Percentiles rank a stretch among this genome's conserved stretches.
These are phyloP conservation scores for Ganaspis brasiliensis DNA, from an alignment of 2,888 invertebrate species.

Conservation along the genomic window DNA sequence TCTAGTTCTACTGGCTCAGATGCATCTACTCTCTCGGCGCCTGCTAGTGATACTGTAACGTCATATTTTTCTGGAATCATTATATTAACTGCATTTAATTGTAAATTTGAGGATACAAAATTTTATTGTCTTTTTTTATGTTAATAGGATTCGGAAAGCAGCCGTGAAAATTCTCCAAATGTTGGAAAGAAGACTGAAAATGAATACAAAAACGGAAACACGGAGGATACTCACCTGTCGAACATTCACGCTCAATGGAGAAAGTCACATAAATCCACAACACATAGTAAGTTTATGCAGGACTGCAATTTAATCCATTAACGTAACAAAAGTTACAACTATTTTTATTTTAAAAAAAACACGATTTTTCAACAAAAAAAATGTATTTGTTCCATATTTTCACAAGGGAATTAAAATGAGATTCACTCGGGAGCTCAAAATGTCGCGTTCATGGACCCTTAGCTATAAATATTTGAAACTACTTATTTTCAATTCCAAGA, in stretches of 20 bases:
- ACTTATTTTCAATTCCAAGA: no score
- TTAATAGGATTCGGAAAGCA: conserved; percentile 77
- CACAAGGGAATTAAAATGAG: no score
- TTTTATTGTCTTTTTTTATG: no score
- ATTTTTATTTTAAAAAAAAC: conserved; percentile 46
- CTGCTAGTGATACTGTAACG: conserved; percentile 78
- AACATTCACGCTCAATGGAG: conserved; percentile 74
- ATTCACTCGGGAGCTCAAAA: no score
- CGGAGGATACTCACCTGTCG: conserved; percentile 72
- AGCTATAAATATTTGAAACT: no score
- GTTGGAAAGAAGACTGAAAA: conserved; percentile 76
- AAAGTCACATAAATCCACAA: conserved; percentile 75
- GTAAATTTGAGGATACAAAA: no score
- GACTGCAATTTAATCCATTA: no score
- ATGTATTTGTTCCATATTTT: no score
- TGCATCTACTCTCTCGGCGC: conserved; percentile 78
- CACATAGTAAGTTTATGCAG: conserved; percentile 71
- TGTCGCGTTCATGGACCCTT: no score
- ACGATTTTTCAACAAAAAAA: no score
- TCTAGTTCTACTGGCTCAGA: conserved; percentile 79
- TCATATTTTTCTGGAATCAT: conserved; percentile 35
- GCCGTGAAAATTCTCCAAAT: conserved; percentile 79
- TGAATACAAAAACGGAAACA: conserved; percentile 73
- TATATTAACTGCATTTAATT: no score
- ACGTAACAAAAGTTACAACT: no score